phyloP scores from a whole-genome alignment of 2,888 invertebrate species.

The Polydrusus pterygomalis region DNA sequence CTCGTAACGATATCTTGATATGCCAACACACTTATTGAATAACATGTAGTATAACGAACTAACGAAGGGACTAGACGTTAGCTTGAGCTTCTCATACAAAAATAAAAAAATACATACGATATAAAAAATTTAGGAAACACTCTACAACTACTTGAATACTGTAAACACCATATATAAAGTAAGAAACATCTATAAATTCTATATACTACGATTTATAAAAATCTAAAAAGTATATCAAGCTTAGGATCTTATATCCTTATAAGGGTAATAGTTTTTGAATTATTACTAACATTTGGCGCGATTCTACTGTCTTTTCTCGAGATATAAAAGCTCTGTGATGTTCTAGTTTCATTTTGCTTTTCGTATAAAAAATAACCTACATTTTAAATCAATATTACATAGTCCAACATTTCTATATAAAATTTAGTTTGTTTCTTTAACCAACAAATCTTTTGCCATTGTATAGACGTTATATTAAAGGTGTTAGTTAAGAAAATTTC shows the following conservation, averaged over 20 bases:
- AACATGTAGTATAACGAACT: conserved; percentile 61
- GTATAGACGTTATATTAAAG: not conserved
- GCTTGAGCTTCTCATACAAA: conserved; percentile 73
- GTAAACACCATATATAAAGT: conserved; percentile 71
- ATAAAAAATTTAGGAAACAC: conserved; percentile 71
- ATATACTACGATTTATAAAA: conserved; percentile 68
- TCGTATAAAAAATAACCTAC: conserved; percentile 56
- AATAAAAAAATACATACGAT: conserved; percentile 72
- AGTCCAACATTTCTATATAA: conserved; percentile 37
- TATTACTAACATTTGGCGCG: conserved; percentile 52
- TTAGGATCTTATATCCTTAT: conserved; percentile 65
- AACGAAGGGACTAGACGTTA: conserved; percentile 72
- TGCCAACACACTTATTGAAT: conserved; percentile 68
- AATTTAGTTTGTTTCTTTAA: conserved; percentile 29
- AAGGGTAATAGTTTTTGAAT: conserved; percentile 57
- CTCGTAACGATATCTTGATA: conserved; percentile 64
- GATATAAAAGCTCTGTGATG: conserved; percentile 51
- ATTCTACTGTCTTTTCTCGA: conserved; percentile 56
- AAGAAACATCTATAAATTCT: conserved; percentile 68
- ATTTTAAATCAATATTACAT: conserved; percentile 45
- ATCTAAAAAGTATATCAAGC: conserved; percentile 68
- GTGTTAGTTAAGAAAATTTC: conserved; percentile 14
- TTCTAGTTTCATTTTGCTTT: conserved; percentile 52
- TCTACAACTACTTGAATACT: conserved; percentile 72
- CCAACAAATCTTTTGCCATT: not conserved